A percentile compares a stretch with the other conserved stretches of the same genome.
Evolutionary conservation across 2,797 vertebrate species (phyloP).

Genomic region (Hozukius guyotensis): DNA sequence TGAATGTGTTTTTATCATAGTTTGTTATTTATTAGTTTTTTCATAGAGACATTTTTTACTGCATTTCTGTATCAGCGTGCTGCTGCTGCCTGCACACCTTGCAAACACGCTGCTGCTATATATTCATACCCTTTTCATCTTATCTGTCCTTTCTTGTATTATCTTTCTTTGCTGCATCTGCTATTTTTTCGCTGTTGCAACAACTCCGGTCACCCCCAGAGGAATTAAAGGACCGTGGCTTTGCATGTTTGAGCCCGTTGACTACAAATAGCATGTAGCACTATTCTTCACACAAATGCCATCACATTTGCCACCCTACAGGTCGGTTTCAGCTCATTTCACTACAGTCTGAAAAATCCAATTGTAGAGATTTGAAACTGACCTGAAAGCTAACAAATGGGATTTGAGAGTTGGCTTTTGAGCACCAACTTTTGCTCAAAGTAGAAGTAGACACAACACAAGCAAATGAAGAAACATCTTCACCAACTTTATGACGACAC

Average conservation of each 20-base stretch:
- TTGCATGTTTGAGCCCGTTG: neutral
- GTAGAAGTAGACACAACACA: too few species aligned
- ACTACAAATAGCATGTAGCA: neutral
- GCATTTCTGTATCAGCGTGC: neutral
- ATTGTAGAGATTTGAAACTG: neutral
- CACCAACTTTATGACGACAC: too few species aligned
- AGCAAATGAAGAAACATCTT: too few species aligned
- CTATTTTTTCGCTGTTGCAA: neutral
- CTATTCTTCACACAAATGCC: too few species aligned
- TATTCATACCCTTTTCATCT: neutral
- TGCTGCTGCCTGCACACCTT: neutral
- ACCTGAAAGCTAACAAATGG: neutral
- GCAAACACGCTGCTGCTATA: neutral
- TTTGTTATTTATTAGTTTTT: neutral
- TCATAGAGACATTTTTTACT: neutral
- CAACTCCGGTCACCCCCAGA: neutral
- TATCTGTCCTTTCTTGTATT: neutral
- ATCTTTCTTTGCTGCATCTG: neutral
- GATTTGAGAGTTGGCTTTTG: too few species aligned
- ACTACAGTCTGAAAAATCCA: neutral
- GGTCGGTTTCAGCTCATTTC: neutral
- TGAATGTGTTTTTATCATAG: neutral
- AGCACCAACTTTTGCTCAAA: too few species aligned
- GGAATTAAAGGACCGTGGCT: neutral
- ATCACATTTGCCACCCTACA: neutral